Conservation (phyloP, 2,797 vertebrate genomes). For the Trichosurus vulpecula region DNA sequence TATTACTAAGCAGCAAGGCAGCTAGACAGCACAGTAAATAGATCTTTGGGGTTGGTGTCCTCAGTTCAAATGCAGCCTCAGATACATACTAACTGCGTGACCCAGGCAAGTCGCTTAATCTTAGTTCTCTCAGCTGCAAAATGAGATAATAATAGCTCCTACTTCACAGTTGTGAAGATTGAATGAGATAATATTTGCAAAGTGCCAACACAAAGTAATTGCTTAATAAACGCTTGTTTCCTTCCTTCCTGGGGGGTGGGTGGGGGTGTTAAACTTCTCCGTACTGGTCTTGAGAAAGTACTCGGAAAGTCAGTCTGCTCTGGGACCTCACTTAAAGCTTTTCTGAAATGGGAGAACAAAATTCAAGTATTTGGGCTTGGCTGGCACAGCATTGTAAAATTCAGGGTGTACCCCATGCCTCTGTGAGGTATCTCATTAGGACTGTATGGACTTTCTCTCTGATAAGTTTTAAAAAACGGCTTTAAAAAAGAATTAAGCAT, state of each 20-base stretch:
- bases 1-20: not conserved
- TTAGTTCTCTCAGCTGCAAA: not conserved
- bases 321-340: not conserved
- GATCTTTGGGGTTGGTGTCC: not conserved
- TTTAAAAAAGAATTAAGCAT: not conserved
- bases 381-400: not conserved
- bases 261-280: not conserved
- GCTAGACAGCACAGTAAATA: not conserved
- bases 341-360: not conserved
- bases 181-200: not conserved
- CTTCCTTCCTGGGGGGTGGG: no score
- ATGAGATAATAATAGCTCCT: not conserved
- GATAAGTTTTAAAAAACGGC: not conserved
- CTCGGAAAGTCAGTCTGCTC: not conserved
- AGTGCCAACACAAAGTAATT: not conserved
- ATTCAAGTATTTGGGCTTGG: not conserved
- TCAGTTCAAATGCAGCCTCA: not conserved
- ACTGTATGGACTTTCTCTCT: not conserved
- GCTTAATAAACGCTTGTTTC: not conserved
- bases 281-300: not conserved
- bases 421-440: not conserved
- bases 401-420: not conserved
- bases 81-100: not conserved
- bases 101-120: not conserved
- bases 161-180: not conserved